These are phyloP conservation scores for Eutrigla gurnardus DNA, from an alignment of 2,797 vertebrate genomes.

Conservation along the genomic window DNA sequence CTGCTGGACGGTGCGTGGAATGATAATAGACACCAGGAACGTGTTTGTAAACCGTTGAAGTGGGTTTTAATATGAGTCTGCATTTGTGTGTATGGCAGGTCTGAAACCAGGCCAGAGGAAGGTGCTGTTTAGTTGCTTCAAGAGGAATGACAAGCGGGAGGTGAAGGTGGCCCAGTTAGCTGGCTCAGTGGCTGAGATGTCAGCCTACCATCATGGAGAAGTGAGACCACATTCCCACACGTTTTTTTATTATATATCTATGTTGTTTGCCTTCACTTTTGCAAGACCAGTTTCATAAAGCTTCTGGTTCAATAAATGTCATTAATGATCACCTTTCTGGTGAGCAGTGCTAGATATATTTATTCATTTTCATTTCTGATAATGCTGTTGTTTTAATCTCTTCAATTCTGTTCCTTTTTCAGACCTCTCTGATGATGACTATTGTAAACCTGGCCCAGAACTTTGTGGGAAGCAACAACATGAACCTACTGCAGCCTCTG, in stretches of 20 bases:
- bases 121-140: conserved; percentile 95
- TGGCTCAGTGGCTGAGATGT: conserved; percentile 99
- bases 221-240: conserved; percentile 74
- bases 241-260: not conserved
- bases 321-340: not conserved
- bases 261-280: not conserved
- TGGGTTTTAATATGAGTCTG: conserved; percentile 2
- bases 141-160: conserved; percentile 96
- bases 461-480: conserved; percentile 98
- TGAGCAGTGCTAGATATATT: not conserved
- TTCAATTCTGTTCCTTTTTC: conserved; percentile 10
- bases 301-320: not conserved
- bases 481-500: conserved; percentile 94
- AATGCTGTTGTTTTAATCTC: not conserved
- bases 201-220: conserved; percentile 98
- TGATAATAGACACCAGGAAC: not conserved
- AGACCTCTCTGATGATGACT: conserved; percentile 97
- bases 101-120: conserved; percentile 98
- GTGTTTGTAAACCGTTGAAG: not conserved
- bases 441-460: conserved; percentile 96
- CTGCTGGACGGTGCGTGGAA: conserved; percentile 92
- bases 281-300: not conserved
- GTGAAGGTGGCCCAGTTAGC: conserved; percentile 98
- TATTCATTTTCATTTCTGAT: not conserved
- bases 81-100: conserved; percentile 78